Evolutionary conservation across 1,140 invertebrate species (phyloP), one percentile per base, ranked within the genome.

Genomic region (Caenorhabditis inopinata): DNA sequence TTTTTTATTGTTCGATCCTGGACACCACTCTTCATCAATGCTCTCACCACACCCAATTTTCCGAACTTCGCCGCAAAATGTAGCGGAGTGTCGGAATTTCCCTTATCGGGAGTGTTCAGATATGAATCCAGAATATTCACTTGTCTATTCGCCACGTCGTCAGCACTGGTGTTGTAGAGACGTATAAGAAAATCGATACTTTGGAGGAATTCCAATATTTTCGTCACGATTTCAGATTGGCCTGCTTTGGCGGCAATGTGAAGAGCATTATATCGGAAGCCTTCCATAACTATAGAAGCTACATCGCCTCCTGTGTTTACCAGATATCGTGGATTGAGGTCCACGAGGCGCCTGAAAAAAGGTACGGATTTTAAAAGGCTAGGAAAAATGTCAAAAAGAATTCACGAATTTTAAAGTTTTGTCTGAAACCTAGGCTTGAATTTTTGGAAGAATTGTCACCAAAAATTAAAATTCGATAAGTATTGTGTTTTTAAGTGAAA

Each of bases 31-130:
- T 25, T n/a, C 32, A 25, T 18, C 35, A 68, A 27, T 6, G 25
- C 25, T 16, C 42, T 32, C 18, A 78, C 53, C n/a, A 78, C 76
- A 42, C 53, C 76, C 38, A 78, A 35, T 38, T 78, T 51, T 45
- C 76, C 76, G 21, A 78, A 49, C 68, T 78, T 78, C 21, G 76
- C n/a, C 0, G 76, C 76, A 12, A 78, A 58, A 47, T 78, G 76
- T 1, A 78, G 76, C 12, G 76, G 76, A 3, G 76, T 78, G 35
- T 78, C 51, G 18, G 49, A 78, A 6, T 58, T 42, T 14, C 76
- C 76, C 21, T 78, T 78, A 25, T 78, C 76, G 11, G 76, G 49
- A 1, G 49, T 78, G 51, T 78, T 78, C 5, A 78, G 14, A 27
- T 58, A 58, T 0, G 53, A 62, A 23, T 42, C 45, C 21, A 78